Conservation (phyloP, 2,888 invertebrate species). For the Melanotus villosus region DNA sequence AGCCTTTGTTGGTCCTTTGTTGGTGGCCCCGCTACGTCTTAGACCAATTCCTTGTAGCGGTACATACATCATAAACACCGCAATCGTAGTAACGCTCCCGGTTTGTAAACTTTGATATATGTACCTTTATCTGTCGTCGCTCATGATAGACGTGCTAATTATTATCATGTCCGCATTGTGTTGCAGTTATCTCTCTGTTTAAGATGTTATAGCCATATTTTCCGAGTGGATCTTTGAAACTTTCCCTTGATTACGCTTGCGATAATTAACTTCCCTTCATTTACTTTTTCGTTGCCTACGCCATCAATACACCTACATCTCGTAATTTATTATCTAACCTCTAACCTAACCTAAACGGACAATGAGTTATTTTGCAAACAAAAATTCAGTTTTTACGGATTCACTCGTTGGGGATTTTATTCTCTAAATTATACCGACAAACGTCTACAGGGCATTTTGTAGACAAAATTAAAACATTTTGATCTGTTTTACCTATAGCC, state of each 20-base stretch:
- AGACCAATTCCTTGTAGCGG: constrained; percentile 49
- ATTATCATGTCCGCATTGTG: constrained; percentile 47
- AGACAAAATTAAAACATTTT: too few relatives aligned
- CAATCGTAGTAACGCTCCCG: constrained; percentile 49
- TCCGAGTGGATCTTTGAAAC: neutral
- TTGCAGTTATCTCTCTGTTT: constrained; percentile 23
- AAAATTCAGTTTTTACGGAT: too few relatives aligned
- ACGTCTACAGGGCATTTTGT: too few relatives aligned
- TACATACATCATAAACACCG: constrained; percentile 52
- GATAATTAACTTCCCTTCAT: too few relatives aligned
- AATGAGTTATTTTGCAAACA: too few relatives aligned
- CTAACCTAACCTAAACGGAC: too few relatives aligned
- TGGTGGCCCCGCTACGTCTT: constrained; percentile 48
- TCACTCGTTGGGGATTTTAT: too few relatives aligned
- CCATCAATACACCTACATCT: too few relatives aligned
- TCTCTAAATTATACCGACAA: too few relatives aligned
- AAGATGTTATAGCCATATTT: constrained; percentile 10
- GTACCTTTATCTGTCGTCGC: constrained; percentile 53
- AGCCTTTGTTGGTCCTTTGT: constrained; percentile 54
- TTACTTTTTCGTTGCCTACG: too few relatives aligned
- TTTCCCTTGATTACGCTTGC: neutral
- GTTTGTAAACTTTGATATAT: constrained; percentile 55
- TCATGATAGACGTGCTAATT: constrained; percentile 54
- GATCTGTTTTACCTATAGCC: too few relatives aligned
- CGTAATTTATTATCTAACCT: too few relatives aligned